Percentiles rank a stretch among this genome's conserved stretches.
These are phyloP conservation scores for Cheirogaleus major DNA, from an alignment of 2,797 vertebrate genomes.

Conservation along the genomic window DNA sequence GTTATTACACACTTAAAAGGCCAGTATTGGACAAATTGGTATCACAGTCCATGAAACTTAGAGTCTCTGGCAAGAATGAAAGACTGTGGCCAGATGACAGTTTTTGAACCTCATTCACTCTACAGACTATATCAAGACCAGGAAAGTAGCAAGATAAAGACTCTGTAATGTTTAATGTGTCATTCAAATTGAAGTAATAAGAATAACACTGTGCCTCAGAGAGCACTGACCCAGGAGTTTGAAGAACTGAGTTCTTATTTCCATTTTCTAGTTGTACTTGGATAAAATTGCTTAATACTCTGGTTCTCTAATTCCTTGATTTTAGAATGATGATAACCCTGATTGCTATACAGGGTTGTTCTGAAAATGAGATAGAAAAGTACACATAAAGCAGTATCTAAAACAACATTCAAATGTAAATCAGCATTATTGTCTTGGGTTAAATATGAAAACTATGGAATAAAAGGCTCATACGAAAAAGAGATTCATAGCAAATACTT, in stretches of 20 bases:
- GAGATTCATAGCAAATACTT: neutral
- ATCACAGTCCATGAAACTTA: neutral
- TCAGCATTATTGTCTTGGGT: neutral
- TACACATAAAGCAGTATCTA: neutral
- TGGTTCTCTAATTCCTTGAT: neutral
- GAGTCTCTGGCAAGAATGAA: neutral
- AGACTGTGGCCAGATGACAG: neutral
- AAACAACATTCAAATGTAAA: neutral
- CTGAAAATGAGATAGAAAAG: constrained; percentile 10
- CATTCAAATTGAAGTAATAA: neutral
- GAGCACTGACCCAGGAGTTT: neutral
- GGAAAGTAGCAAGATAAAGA: neutral
- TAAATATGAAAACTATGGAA: neutral
- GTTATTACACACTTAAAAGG: neutral
- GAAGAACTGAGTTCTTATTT: neutral
- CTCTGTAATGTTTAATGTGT: neutral
- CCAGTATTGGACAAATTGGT: neutral
- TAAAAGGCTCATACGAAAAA: neutral
- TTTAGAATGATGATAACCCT: neutral
- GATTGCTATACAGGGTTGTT: neutral
- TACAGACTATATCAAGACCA: neutral
- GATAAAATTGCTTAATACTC: neutral
- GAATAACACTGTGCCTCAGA: neutral
- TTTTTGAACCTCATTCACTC: neutral
- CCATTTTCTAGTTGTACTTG: neutral